Evolutionary conservation across 2,888 invertebrate genomes (phyloP), one percentile per base, ranked within the genome.

Genomic region (Aquatica leii): DNA sequence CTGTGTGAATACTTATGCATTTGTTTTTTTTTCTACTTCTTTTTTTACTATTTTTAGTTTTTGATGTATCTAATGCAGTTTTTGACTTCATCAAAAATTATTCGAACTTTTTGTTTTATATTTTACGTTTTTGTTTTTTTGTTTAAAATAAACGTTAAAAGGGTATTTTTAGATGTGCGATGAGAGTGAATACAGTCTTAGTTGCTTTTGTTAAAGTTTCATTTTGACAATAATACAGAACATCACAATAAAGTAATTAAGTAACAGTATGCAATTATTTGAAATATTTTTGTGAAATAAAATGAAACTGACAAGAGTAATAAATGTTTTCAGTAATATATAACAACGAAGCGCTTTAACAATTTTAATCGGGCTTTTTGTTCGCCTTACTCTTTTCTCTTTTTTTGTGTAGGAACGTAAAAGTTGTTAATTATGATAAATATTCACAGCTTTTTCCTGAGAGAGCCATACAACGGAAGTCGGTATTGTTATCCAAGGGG

Each of bases 351-450:
- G 75, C 73, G 75, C 71, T 75, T 74, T 72, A 76, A 74, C 73
- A 78, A 78, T 77, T 79, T 78, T 77, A 77, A 77, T 77, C 74
- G 75, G 72, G 77, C 77, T 78, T 78, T 78, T 78, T 78, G 78
- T 78, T 78, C 74, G 74, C 74, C 74, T 73, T 76, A 69, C 75
- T 74, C 77, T 61, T 59, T 59, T 77, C 78, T 77, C 79, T 78
- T 77, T 78, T 78, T 78, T 78, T 77, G 74, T 74, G 72, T 72
- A 67, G 76, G 76, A 77, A 76, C 80, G 80, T 81, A 80, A 82
- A 82, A 81, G 79, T 81, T 80, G 81, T 82, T 82, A 82, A 82
- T 82, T 81, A 81, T 82, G 81, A 82, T 82, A 82, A 82, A 82
- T 82, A 82, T 81, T 81, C 81, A 77, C 80, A 77, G 80, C 80